Percentiles rank a stretch among this genome's conserved stretches.
These are phyloP conservation scores for Philereme vetulata DNA, from an alignment of 2,888 invertebrate species.

Conservation along the genomic window DNA sequence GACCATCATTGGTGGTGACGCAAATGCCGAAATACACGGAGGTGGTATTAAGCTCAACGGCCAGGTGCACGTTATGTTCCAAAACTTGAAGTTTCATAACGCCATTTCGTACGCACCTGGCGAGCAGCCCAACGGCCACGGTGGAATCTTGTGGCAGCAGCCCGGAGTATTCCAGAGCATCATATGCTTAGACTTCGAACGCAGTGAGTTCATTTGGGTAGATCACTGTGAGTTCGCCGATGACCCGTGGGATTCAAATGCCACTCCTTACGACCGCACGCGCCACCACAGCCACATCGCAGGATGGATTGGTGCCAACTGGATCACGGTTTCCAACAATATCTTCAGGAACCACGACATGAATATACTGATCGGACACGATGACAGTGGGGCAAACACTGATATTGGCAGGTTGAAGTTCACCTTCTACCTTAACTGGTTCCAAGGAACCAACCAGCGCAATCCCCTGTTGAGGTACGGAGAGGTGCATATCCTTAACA, in stretches of 20 bases:
- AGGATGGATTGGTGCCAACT: not conserved
- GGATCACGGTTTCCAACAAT: constrained; percentile 21
- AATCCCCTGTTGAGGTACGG: constrained; percentile 9
- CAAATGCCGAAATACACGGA: constrained; percentile 21
- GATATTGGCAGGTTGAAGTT: constrained; percentile 2
- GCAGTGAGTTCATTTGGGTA: constrained; percentile 16
- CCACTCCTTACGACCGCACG: not conserved
- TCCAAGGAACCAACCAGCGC: constrained; percentile 9
- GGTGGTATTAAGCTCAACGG: constrained; percentile 6
- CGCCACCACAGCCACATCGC: constrained; percentile 14
- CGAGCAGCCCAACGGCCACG: constrained; percentile 25
- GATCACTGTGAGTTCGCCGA: constrained; percentile 27
- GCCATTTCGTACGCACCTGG: constrained; percentile 16
- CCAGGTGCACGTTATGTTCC: constrained; percentile 24
- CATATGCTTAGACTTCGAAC: constrained; percentile 11
- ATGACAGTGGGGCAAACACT: not conserved
- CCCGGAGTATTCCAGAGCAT: constrained; percentile 9
- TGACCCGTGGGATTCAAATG: constrained; percentile 23
- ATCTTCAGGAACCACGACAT: constrained; percentile 19
- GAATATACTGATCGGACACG: constrained; percentile 3
- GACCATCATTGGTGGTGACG: constrained; percentile 13
- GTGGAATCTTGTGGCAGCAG: constrained; percentile 16
- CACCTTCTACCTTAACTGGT: constrained; percentile 10
- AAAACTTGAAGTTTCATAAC: constrained; percentile 22
- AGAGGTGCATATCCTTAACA: constrained; percentile 9